Evolutionary conservation across 2,113 vertebrate species (phyloP), one percentile per base, ranked within the genome.

Genomic region (Chloropsis hardwickii): DNA sequence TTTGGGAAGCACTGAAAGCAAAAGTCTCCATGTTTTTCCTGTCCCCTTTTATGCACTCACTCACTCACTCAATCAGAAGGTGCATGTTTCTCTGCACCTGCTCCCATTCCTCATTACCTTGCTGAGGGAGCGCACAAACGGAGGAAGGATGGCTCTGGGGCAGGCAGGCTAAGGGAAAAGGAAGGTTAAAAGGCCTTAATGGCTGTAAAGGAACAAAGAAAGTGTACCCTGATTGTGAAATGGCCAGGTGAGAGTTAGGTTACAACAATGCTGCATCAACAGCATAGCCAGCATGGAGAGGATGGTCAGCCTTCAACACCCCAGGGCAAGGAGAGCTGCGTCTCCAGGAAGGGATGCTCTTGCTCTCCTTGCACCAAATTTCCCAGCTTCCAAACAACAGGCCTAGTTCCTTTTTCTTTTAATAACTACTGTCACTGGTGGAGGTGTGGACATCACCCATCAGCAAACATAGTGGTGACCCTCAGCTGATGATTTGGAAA

Each of bases 231-330:
- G 37, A 25, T 47, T 57, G 33, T 69, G 54, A 85, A 70, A 82
- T 3, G 20, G 58, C 78, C 54, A 58, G 42, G 45, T 57, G 35
- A 84, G 45, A 16, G 17, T 47, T n/a, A n/a, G 35, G 29, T 39
- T 77, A 47, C 22, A 47, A 37, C 1, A 4, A 5, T 3, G 14
- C 12, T 31, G 61, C 50, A 70, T 39, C 1, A 2, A 20, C 18
- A 31, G 21, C 50, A 50, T 0, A 3, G 39, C 33, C 64, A 47
- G 3, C 44, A 9, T 11, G 13, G 20, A 42, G 31, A 54, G 10
- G 4, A 31, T 14, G 5, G 16, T 45, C 71, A 82, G 45, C 14
- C 27, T 45, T 50, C 42, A 45, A 23, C 0, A 0, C 9, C 40
- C 28, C n/a, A 2, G 1, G 39, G 47, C 47, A 78, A 62, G 67